Evolutionary conservation across 2,888 invertebrate species (phyloP).

Genomic region (Lutraria lutraria): DNA sequence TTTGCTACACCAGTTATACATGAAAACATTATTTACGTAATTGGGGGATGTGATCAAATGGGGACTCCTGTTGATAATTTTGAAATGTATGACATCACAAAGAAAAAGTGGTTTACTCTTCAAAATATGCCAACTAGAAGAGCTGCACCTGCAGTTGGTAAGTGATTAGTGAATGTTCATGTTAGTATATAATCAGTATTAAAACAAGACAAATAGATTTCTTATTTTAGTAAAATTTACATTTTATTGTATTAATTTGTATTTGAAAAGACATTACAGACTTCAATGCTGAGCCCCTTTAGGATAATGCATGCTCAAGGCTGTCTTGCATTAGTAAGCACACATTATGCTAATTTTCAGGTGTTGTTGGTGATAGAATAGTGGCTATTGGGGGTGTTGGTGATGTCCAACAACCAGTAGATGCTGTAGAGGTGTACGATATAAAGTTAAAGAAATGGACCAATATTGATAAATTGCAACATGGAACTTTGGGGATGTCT

Average conservation of each 20-base stretch:
- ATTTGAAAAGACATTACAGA: too few relatives aligned
- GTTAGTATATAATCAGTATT: too few relatives aligned
- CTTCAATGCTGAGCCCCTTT: too few relatives aligned
- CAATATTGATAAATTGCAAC: constrained; percentile 75
- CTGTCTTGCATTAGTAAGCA: too few relatives aligned
- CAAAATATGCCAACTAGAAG: constrained; percentile 84
- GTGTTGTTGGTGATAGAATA: constrained; percentile 80
- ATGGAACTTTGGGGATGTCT: constrained; percentile 83
- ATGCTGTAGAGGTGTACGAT: constrained; percentile 84
- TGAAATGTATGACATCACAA: constrained; percentile 79
- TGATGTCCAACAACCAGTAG: constrained; percentile 81
- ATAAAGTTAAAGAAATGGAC: constrained; percentile 81
- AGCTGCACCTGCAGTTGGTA: constrained; percentile 80
- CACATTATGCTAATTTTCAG: constrained; percentile 48
- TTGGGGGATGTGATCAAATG: constrained; percentile 85
- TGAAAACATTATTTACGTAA: constrained; percentile 80
- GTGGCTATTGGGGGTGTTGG: constrained; percentile 84
- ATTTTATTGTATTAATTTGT: too few relatives aligned
- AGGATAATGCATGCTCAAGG: too few relatives aligned
- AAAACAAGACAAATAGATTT: too few relatives aligned
- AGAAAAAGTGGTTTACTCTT: constrained; percentile 79
- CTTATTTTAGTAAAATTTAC: too few relatives aligned
- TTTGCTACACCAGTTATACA: constrained; percentile 81
- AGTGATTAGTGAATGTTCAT: background rate
- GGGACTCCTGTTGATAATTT: constrained; percentile 84